A percentile compares a stretch with the other conserved stretches of the same genome.
phyloP scores from a whole-genome alignment of 2,888 invertebrate species.

The Tetragonula carbonaria region DNA sequence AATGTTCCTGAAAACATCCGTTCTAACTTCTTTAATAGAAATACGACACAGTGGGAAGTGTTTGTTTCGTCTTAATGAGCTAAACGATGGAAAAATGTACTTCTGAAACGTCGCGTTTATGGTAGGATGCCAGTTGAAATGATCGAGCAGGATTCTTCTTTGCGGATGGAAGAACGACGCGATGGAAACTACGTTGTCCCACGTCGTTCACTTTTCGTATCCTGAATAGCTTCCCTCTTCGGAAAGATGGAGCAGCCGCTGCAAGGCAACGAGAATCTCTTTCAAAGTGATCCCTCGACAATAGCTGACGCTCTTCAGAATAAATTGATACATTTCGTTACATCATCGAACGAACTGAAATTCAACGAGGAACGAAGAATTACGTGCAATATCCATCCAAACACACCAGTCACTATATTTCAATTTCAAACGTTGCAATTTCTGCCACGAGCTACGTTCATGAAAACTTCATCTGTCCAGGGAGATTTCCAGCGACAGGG shows the following conservation, averaged over 20 bases:
- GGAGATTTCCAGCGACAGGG: not conserved
- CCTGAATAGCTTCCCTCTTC: slow-evolving; percentile 14
- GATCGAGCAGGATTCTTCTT: slow-evolving; percentile 20
- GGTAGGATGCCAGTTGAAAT: not conserved
- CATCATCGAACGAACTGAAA: no score
- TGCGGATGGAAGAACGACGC: not conserved
- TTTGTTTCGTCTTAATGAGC: not conserved
- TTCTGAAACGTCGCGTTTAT: slow-evolving; percentile 1
- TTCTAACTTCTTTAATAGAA: not conserved
- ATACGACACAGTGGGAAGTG: not conserved
- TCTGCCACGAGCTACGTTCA: not conserved
- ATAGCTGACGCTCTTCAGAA: no score
- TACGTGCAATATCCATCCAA: no score
- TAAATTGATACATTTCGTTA: no score
- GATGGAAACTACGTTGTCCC: slow-evolving; percentile 28
- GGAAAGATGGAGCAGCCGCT: not conserved
- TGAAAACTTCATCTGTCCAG: not conserved
- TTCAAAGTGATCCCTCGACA: no score
- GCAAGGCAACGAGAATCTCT: no score
- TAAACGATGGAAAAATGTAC: not conserved
- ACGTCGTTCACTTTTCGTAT: slow-evolving; percentile 2
- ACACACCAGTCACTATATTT: no score
- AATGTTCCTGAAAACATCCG: not conserved
- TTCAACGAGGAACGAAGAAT: no score
- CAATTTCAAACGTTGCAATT: no score